Conservation (phyloP, 2,888 invertebrate genomes). For the Synergus laeviventris region DNA sequence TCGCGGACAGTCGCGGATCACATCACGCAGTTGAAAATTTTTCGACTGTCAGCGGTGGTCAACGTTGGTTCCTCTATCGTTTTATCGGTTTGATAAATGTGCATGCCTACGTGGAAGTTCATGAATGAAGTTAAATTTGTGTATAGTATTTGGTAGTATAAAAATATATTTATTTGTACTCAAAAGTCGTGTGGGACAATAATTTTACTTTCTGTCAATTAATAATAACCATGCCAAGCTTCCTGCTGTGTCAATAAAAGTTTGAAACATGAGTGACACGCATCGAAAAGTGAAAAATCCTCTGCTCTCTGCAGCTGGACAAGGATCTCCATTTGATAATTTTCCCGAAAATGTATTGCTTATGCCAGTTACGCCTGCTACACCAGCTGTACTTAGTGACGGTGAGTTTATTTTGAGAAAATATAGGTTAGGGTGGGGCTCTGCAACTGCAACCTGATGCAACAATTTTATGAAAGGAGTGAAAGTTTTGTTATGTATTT, state of each 20-base stretch:
- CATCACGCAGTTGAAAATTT: not conserved
- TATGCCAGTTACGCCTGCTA: slow-evolving; percentile 80
- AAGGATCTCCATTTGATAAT: slow-evolving; percentile 84
- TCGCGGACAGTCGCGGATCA: too few relatives aligned
- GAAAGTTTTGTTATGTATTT: not conserved
- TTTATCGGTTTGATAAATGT: not conserved
- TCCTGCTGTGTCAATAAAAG: slow-evolving; percentile 41
- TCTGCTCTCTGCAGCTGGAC: slow-evolving; percentile 84
- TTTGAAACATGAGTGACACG: slow-evolving; percentile 73
- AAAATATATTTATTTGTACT: not conserved
- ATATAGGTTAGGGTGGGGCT: slow-evolving; percentile 55
- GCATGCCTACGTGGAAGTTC: slow-evolving; percentile 24
- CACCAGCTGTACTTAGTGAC: slow-evolving; percentile 68
- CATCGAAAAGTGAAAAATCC: slow-evolving; percentile 81
- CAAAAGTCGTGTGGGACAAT: slow-evolving; percentile 1
- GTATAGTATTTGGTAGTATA: not conserved
- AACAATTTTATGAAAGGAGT: not conserved
- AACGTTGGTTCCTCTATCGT: not conserved
- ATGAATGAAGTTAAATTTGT: not conserved
- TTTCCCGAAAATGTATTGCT: slow-evolving; percentile 84
- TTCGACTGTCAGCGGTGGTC: not conserved
- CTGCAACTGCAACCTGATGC: not conserved
- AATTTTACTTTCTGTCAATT: slow-evolving; percentile 26
- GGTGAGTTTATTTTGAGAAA: slow-evolving; percentile 65
- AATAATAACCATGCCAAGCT: not conserved